A percentile compares a stretch with the other conserved stretches of the same genome.
Conservation (phyloP, 2,113 vertebrate species). For the Puma concolor region DNA sequence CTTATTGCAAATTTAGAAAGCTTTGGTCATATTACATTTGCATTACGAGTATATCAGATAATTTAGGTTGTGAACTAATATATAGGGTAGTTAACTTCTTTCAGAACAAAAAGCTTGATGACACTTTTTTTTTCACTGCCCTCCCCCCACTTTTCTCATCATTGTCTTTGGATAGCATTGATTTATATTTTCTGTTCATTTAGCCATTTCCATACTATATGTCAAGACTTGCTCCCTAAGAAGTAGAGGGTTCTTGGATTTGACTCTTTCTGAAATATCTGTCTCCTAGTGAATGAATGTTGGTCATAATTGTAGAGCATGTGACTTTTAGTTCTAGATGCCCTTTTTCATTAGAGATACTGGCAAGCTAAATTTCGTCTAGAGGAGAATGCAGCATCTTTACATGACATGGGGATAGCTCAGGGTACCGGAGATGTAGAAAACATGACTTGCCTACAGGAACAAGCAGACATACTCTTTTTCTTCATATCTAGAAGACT, state of each 20-base stretch:
- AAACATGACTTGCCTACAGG: not conserved
- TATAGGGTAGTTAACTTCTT: conserved; percentile 19
- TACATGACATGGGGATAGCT: not conserved
- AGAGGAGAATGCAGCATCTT: not conserved
- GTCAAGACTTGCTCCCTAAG: not conserved
- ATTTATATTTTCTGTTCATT: conserved; percentile 4
- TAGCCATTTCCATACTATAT: not conserved
- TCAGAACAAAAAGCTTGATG: conserved; percentile 1
- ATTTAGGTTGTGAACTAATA: conserved; percentile 9
- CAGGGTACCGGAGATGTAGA: not conserved
- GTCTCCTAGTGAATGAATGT: not conserved
- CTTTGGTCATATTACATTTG: conserved; percentile 43
- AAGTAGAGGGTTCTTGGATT: conserved; percentile 27
- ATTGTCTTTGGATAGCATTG: conserved; percentile 14
- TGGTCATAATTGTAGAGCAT: conserved; percentile 24
- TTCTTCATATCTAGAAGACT: not conserved
- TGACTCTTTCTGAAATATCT: not conserved
- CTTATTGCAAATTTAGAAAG: conserved; percentile 35
- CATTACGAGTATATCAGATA: conserved; percentile 16
- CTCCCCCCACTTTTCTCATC: not conserved
- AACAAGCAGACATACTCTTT: not conserved
- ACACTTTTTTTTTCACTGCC: not conserved
- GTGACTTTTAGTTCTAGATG: conserved; percentile 31
- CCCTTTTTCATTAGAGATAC: not conserved
- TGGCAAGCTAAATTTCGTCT: not conserved